Evolutionary conservation across 2,888 invertebrate genomes (phyloP).

Genomic region (Thyatira batis): DNA sequence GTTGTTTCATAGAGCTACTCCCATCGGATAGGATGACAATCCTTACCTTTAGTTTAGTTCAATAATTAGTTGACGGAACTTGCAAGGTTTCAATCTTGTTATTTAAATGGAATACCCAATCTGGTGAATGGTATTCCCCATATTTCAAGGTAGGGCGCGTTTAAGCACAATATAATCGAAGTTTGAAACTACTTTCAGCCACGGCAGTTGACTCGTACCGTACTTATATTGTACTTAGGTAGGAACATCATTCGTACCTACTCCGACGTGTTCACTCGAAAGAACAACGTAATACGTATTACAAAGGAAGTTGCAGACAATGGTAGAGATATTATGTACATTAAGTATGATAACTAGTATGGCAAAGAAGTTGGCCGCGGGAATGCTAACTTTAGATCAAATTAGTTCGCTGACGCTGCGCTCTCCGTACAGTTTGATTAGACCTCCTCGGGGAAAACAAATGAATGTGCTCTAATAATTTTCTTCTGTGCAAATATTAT

Average conservation of each 20-base stretch:
- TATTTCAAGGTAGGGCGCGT: slow-evolving; percentile 72
- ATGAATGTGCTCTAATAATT: slow-evolving; percentile 36
- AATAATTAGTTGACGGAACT: slow-evolving; percentile 27
- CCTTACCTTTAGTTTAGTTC: not conserved
- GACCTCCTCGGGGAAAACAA: slow-evolving; percentile 55
- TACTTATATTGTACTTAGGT: too few relatives aligned
- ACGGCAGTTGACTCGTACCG: slow-evolving; percentile 52
- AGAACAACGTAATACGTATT: slow-evolving; percentile 34
- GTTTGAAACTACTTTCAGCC: slow-evolving; percentile 59
- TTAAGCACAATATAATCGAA: slow-evolving; percentile 59
- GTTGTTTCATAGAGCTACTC: not conserved
- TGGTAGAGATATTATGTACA: slow-evolving; percentile 56
- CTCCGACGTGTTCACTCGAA: too few relatives aligned
- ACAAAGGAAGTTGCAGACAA: slow-evolving; percentile 38
- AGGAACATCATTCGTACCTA: slow-evolving; percentile 28
- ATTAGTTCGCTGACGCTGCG: slow-evolving; percentile 69
- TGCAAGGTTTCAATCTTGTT: slow-evolving; percentile 43
- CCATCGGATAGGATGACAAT: not conserved
- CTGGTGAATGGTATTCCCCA: slow-evolving; percentile 42
- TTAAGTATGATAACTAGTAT: slow-evolving; percentile 65
- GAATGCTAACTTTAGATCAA: slow-evolving; percentile 67
- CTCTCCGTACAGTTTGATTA: slow-evolving; percentile 65
- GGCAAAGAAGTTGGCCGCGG: slow-evolving; percentile 64
- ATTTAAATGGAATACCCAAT: slow-evolving; percentile 44
- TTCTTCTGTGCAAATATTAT: slow-evolving; percentile 8